Evolutionary conservation across 2,113 vertebrate species (phyloP).

Genomic region (Nymphicus hollandicus): DNA sequence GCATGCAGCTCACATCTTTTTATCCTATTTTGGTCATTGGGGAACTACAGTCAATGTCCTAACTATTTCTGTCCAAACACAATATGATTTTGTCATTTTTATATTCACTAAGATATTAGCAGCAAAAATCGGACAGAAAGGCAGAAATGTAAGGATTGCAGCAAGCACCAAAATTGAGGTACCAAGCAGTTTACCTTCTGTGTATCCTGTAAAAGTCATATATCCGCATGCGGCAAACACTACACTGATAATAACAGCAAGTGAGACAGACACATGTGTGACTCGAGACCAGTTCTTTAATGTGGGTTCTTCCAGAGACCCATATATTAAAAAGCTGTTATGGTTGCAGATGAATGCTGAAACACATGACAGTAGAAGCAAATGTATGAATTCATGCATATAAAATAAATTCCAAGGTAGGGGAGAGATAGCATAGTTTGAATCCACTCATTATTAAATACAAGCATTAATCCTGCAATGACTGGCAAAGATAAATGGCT

Average conservation of each 20-base stretch:
- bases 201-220: slow-evolving; percentile 89
- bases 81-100: background rate
- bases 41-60: background rate
- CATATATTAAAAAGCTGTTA: slow-evolving; percentile 94
- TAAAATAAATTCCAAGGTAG: background rate
- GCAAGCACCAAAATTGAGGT: background rate
- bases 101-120: background rate
- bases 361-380: slow-evolving; percentile 48
- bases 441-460: background rate
- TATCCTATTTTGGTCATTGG: background rate
- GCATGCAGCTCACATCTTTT: background rate
- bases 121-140: background rate
- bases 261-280: slow-evolving; percentile 84
- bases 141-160: background rate
- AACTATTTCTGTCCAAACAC: background rate
- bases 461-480: background rate
- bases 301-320: slow-evolving; percentile 85
- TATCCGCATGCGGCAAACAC: slow-evolving; percentile 87
- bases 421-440: background rate
- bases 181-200: slow-evolving; percentile 82
- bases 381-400: background rate
- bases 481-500: background rate
- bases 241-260: slow-evolving; percentile 81
- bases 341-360: slow-evolving; percentile 96
- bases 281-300: slow-evolving; percentile 84